These are phyloP conservation scores for Drosophila sordidula DNA, from an alignment of 2,888 invertebrate genomes.

Conservation along the genomic window DNA sequence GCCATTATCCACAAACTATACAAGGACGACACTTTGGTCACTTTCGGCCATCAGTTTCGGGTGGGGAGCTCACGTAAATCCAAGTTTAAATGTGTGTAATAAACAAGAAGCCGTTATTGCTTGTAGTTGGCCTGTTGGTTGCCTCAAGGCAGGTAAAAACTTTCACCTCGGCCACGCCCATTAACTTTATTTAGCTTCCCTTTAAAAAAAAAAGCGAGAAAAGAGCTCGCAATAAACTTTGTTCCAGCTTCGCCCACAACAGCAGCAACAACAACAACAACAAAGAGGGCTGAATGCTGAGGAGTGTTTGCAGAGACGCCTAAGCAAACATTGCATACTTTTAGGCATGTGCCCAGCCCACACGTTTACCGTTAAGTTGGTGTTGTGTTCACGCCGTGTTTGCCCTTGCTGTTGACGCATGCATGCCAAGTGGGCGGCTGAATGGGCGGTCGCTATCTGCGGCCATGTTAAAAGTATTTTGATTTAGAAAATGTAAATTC, in stretches of 20 bases:
- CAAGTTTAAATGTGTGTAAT: constrained; percentile 29
- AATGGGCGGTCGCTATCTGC: constrained; percentile 20
- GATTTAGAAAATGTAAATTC: constrained; percentile 77
- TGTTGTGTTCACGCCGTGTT: constrained; percentile 49
- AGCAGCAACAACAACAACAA: constrained; percentile 24
- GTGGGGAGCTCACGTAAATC: constrained; percentile 12
- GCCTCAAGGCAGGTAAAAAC: constrained; percentile 32
- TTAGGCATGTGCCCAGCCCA: constrained; percentile 44
- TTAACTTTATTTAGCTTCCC: constrained; percentile 32
- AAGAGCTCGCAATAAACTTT: constrained; percentile 58
- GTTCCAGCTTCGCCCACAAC: constrained; percentile 40
- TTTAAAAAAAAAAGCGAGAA: constrained; percentile 33
- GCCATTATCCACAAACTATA: constrained; percentile 12
- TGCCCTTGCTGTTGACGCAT: constrained; percentile 63
- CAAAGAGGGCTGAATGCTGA: constrained; percentile 25
- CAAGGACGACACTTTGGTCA: constrained; percentile 36
- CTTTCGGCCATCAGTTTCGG: constrained; percentile 25
- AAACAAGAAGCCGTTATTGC: constrained; percentile 56
- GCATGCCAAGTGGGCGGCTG: constrained; percentile 28
- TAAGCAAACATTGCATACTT: constrained; percentile 74
- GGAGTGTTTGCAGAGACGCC: constrained; percentile 58
- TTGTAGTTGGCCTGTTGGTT: constrained; percentile 44
- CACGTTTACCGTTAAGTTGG: constrained; percentile 44
- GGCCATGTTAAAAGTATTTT: constrained; percentile 69
- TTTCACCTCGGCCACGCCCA: constrained; percentile 43